phyloP scores from a whole-genome alignment of 2,797 vertebrate species.

The Bryconaethiops microstoma region DNA sequence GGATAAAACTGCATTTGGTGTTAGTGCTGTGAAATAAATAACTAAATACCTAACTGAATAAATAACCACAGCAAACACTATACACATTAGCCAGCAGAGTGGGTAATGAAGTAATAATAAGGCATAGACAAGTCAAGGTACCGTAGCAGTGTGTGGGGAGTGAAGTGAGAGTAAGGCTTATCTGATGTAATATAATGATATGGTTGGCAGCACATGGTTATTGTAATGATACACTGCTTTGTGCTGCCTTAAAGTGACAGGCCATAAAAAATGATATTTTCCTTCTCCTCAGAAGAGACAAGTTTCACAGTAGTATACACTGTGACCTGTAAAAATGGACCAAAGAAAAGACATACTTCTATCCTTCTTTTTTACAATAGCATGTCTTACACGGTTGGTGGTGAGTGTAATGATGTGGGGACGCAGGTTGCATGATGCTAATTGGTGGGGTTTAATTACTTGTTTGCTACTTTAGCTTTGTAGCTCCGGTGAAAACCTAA shows the following conservation, averaged over 20 bases:
- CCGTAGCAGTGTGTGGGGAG: neutral
- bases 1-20: neutral
- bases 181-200: constrained; percentile 2
- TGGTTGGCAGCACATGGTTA: neutral
- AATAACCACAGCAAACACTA: neutral
- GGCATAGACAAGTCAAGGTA: neutral
- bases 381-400: neutral
- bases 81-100: neutral
- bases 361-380: neutral
- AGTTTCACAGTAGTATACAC: neutral
- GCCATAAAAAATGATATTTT: neutral
- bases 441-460: neutral
- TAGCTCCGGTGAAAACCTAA: neutral
- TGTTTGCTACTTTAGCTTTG: neutral
- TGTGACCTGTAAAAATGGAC: too few species aligned
- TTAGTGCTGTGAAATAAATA: neutral
- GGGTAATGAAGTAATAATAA: neutral
- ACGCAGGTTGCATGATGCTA: neutral
- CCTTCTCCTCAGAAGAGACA: neutral
- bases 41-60: neutral
- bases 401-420: neutral
- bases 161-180: neutral
- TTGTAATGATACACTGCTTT: neutral
- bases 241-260: neutral
- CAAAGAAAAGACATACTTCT: too few species aligned